phyloP scores from a whole-genome alignment of 2,888 invertebrate genomes.

The Micoletzkya japonica region DNA sequence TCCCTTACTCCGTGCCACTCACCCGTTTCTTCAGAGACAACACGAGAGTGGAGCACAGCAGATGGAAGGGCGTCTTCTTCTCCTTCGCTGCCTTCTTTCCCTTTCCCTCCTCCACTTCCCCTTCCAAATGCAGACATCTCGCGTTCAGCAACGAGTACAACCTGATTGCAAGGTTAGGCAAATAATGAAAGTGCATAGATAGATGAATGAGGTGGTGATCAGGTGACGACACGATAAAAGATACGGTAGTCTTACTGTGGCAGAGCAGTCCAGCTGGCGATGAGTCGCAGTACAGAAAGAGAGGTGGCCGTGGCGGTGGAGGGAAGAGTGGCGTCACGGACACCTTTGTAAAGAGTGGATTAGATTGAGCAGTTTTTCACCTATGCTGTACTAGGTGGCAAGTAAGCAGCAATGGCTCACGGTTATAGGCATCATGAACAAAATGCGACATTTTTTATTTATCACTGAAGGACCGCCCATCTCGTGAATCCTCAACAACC shows the following conservation, averaged over 20 bases:
- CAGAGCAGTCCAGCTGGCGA: conserved; percentile 31
- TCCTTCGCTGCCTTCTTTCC: neutral
- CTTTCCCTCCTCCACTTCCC: neutral
- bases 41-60: conserved; percentile 32
- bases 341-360: neutral
- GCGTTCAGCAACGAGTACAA: conserved; percentile 34
- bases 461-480: neutral
- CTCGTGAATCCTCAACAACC: neutral
- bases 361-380: neutral
- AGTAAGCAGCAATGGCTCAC: too few relatives aligned
- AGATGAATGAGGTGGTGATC: too few relatives aligned
- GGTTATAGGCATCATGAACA: too few relatives aligned
- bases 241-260: conserved; percentile 28
- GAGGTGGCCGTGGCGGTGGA: neutral
- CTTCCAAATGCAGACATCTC: conserved; percentile 17
- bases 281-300: conserved; percentile 16
- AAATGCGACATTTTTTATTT: too few relatives aligned
- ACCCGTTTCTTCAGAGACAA: conserved; percentile 14
- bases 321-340: conserved; percentile 19
- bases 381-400: too few relatives aligned
- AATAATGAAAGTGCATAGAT: too few relatives aligned
- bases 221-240: too few relatives aligned
- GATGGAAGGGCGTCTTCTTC: conserved; percentile 29
- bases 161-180: conserved; percentile 32
- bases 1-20: neutral